Percentiles rank a stretch among this genome's conserved stretches.
These are phyloP conservation scores for Macrosoma leucophasiata DNA, from an alignment of 2,888 invertebrate species.

Conservation along the genomic window DNA sequence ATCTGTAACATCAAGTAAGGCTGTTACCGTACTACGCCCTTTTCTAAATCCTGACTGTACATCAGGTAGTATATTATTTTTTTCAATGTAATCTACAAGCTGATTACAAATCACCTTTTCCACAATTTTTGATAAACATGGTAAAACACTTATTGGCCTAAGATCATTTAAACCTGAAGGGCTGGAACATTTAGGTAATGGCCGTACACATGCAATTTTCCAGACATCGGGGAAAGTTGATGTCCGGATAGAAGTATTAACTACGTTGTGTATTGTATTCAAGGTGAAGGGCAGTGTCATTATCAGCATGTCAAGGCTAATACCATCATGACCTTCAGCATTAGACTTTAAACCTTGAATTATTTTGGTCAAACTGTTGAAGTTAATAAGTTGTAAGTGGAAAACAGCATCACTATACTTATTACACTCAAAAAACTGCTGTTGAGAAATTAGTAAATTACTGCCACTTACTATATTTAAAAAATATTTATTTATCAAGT, in stretches of 20 bases:
- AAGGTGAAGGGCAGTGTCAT: neutral
- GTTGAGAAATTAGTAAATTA: slow-evolving; percentile 1
- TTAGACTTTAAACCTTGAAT: slow-evolving; percentile 6
- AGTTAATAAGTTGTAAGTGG: neutral
- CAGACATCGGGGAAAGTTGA: neutral
- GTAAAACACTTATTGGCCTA: slow-evolving; percentile 1
- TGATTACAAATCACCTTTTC: slow-evolving; percentile 1
- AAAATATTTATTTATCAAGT: slow-evolving; percentile 11
- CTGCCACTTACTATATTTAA: slow-evolving; percentile 7
- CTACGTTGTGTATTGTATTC: neutral
- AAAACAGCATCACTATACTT: slow-evolving; percentile 3
- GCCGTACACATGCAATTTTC: slow-evolving; percentile 1
- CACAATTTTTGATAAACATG: neutral
- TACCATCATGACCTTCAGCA: no score
- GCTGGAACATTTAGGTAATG: neutral
- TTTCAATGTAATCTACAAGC: neutral
- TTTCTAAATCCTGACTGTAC: slow-evolving; percentile 4
- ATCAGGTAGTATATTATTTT: neutral
- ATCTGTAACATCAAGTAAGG: slow-evolving; percentile 1
- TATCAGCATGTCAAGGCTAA: slow-evolving; percentile 2
- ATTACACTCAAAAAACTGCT: neutral
- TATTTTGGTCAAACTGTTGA: no score
- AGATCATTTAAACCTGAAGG: neutral
- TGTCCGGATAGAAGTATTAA: neutral
- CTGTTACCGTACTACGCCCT: neutral